Base-by-base conservation (phyloP, 2,113 vertebrate species). In the Ochotona princeps region DNA sequence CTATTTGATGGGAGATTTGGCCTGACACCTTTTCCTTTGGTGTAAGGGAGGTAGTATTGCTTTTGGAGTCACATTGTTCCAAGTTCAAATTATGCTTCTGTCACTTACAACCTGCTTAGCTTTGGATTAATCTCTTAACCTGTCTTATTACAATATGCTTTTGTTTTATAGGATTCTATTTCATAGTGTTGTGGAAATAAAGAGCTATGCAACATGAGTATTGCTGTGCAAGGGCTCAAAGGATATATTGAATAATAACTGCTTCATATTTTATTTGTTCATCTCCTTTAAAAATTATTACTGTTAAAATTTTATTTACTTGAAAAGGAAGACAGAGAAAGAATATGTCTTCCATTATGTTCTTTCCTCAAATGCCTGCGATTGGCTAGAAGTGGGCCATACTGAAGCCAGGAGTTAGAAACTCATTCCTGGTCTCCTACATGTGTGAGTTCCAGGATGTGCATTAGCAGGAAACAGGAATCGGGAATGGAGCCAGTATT, bases 11-110 rank as follows among this genome's bases (percentile, higher is more conserved):
- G 81, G 74, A 60, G 12, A 78, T 26, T 83, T 87, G 72, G 17
- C 8, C 21, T 65, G n/a, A 32, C 83, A 83, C 1, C 83, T 89
- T 65, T 30, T 1, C 21, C 26, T 94, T 74, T 21, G 12, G 9
- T 51, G 2, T 78, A 61, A 84, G 18, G 65, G 14, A 67, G 38
- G 67, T 51, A 73, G 15, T 38, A 83, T 26, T 90, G 61, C 75
- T 83, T 67, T 57, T 81, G 26, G 47, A 87, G 32, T 92, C 79
- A 75, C 6, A 32, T 72, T 87, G 20, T 95, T 89, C 18, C 63
- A 75, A 63, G 38, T 70, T 83, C 35, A 75, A 76, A 61, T 83
- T 32, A 51, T 70, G 17, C 25, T 10, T 89, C 47, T 69, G 21
- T 1, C 15, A 35, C 65, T 60, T 92, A 69, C 2, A 35, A 5